Evolutionary conservation across 1,140 invertebrate species (phyloP), one percentile per base, ranked within the genome.

Genomic region (Drosophila suzukii): DNA sequence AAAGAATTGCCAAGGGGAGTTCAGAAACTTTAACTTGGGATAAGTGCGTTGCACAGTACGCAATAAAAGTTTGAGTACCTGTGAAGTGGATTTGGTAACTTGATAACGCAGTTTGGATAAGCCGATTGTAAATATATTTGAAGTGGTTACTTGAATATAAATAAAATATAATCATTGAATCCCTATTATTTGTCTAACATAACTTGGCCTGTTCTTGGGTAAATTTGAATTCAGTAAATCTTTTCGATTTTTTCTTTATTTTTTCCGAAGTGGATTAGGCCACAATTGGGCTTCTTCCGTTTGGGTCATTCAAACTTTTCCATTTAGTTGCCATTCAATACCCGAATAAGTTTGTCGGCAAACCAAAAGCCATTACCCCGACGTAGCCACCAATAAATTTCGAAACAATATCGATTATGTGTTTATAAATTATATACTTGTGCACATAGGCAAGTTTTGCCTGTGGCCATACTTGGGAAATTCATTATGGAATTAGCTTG

Each of bases 401-500:
- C n/a, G 68, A 72, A 72, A 71, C 68, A 71, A 71, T 72, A 72
- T 72, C 68, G 68, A 72, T 72, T 72, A 72, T 39, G n/a, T 58
- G 53, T 20, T 27, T 58, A 71, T 72, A 50, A 58, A 58, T 68
- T 50, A 71, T 71, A 57, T 71, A 47, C 53, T 49, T 11, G 27
- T 36, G n/a, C 41, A 44, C 47, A 67, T 43, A 17, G 38, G 20
- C 36, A 36, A 50, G n/a, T 62, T 58, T 27, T 67, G 51, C 68
- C 66, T 49, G 38, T 20, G 67, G 67, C 67, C 68, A 71, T 65
- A 53, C 65, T 49, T 50, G 34, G 20, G 66, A 72, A 75, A 65
- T 75, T 75, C 72, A 75, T 75, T 75, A 75, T 50, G 59, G 53
- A 75, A 75, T 75, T 75, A 75, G 72, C 71, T 38, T 44, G 60